Conservation (phyloP, 2,888 invertebrate genomes). For the Neoscelio sp. region DNA sequence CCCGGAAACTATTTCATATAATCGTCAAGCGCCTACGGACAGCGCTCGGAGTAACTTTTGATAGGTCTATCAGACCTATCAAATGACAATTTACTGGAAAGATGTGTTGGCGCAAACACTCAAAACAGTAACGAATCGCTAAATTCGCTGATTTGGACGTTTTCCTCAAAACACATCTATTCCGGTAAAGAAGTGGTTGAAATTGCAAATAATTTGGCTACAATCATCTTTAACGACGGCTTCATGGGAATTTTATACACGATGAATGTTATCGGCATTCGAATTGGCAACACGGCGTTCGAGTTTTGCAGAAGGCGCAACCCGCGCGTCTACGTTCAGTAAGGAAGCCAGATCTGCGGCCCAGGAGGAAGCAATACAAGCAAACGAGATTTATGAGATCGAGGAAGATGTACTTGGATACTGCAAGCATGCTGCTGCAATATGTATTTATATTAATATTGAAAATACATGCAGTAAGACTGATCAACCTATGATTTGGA, state of each 20-base stretch:
- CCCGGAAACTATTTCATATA: no score
- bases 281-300: neutral
- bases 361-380: neutral
- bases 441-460: neutral
- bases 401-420: neutral
- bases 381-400: neutral
- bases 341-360: neutral
- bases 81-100: constrained; percentile 45
- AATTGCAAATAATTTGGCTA: no score
- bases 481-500: neutral
- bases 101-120: constrained; percentile 46
- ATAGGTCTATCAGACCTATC: constrained; percentile 65
- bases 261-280: neutral
- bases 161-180: constrained; percentile 57
- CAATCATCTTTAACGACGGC: no score
- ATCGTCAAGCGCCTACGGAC: no score
- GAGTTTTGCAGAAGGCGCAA: neutral
- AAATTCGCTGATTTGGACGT: no score
- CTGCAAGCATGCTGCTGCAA: neutral
- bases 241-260: constrained; percentile 6
- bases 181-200: constrained; percentile 47
- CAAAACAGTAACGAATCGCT: no score
- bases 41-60: no score
- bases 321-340: neutral
- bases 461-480: neutral